Conservation (phyloP, 2,797 vertebrate species). For the Corythornis leucogaster region DNA sequence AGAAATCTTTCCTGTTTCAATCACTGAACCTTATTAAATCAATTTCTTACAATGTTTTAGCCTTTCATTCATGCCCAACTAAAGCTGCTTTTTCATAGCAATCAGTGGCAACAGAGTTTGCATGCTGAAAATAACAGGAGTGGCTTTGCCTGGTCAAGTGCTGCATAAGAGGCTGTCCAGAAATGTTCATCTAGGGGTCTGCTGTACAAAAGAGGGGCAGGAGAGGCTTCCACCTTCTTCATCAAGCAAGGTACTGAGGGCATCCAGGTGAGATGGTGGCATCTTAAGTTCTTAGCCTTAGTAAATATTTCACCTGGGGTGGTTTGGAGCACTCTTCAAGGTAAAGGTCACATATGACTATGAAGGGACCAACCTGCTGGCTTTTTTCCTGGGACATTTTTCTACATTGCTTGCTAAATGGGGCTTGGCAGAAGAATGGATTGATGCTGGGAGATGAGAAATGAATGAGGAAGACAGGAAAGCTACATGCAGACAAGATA, state of each 20-base stretch:
- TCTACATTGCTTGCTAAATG: not conserved
- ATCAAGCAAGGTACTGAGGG: not conserved
- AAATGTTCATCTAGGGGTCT: not conserved
- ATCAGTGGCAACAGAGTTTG: not conserved
- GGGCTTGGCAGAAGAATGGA: not conserved
- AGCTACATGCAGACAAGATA: not conserved
- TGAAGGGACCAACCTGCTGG: not conserved
- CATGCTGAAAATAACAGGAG: not conserved
- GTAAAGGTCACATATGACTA: not conserved
- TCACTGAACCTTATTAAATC: slow-evolving; percentile 44
- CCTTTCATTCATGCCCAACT: not conserved
- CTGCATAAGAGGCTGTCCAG: not conserved
- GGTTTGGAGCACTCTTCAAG: not conserved
- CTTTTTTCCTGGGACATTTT: not conserved
- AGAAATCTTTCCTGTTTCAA: slow-evolving; percentile 43
- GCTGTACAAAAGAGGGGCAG: not conserved
- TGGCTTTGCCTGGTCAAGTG: not conserved
- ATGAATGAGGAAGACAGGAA: not conserved
- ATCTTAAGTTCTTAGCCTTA: not conserved
- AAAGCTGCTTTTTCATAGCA: not conserved
- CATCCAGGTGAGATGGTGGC: not conserved
- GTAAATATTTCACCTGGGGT: not conserved
- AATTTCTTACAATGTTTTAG: slow-evolving; percentile 28
- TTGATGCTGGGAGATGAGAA: not conserved
- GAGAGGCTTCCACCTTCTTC: not conserved